A percentile compares a stretch with the other conserved stretches of the same genome.
Conservation (phyloP, 2,797 vertebrate genomes). For the Meriones psammophilus region DNA sequence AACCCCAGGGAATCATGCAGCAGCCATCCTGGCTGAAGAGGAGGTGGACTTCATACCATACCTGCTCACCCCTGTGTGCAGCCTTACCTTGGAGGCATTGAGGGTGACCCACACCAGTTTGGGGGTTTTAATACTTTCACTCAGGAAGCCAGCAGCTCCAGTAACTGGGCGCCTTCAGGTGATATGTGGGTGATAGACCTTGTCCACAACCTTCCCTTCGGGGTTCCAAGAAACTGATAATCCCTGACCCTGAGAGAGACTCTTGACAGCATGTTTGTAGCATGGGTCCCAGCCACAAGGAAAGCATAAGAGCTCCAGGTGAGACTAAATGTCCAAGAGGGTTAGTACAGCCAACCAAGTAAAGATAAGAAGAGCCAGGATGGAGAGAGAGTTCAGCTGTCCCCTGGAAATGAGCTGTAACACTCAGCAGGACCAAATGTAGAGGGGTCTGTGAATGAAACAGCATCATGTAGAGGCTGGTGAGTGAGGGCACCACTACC, state of each 20-base stretch:
- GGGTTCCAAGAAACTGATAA: too few species aligned
- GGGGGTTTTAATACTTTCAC: not conserved
- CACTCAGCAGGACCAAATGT: not conserved
- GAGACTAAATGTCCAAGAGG: too few species aligned
- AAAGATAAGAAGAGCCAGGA: not conserved
- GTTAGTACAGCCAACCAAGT: not conserved
- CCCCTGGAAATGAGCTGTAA: not conserved
- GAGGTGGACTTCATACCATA: too few species aligned
- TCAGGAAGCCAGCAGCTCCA: not conserved
- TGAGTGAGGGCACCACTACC: too few species aligned
- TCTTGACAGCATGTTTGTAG: too few species aligned
- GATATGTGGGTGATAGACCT: not conserved
- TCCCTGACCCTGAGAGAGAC: rapidly evolving
- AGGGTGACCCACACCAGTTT: not conserved
- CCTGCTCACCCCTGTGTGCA: rapidly evolving
- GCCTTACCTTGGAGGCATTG: not conserved
- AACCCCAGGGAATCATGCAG: not conserved
- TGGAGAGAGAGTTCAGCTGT: not conserved
- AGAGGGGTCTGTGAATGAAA: not conserved
- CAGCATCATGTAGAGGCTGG: not conserved
- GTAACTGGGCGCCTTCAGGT: not conserved
- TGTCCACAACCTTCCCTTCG: rapidly evolving
- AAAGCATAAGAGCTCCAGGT: not conserved
- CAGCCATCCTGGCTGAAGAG: rapidly evolving
- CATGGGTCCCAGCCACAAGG: rapidly evolving